phyloP scores from a whole-genome alignment of 2,888 invertebrate species.

The Drosophila hawaiiensis region DNA sequence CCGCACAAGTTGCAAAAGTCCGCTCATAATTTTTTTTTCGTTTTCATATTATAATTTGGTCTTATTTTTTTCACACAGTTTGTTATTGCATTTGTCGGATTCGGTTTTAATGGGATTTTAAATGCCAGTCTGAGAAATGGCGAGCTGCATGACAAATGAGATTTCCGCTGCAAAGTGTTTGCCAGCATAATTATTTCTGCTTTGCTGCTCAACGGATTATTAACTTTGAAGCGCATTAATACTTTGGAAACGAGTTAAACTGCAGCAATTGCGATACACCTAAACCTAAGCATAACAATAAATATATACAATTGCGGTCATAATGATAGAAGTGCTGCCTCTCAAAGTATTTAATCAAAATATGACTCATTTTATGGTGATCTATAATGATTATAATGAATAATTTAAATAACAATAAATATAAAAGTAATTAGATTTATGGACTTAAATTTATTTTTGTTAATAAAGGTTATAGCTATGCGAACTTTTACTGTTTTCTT shows the following conservation, averaged over 20 bases:
- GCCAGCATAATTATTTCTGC: slow-evolving; percentile 27
- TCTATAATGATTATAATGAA: no score
- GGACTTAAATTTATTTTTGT: neutral
- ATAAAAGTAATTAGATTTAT: neutral
- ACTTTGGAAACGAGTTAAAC: slow-evolving; percentile 44
- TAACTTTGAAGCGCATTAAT: slow-evolving; percentile 67
- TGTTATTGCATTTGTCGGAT: slow-evolving; percentile 65
- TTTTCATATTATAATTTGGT: slow-evolving; percentile 28
- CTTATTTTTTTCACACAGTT: slow-evolving; percentile 25
- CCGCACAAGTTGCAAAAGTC: slow-evolving; percentile 46
- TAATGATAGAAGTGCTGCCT: no score
- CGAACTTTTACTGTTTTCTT: neutral
- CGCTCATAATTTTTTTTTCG: slow-evolving; percentile 24
- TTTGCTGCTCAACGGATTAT: slow-evolving; percentile 43
- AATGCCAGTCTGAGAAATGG: slow-evolving; percentile 78
- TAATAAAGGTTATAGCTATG: neutral
- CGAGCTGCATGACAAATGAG: slow-evolving; percentile 77
- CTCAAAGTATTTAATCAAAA: neutral
- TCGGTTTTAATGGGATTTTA: slow-evolving; percentile 82
- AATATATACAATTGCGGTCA: neutral
- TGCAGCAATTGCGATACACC: slow-evolving; percentile 35
- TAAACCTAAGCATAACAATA: neutral
- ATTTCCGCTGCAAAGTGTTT: slow-evolving; percentile 68
- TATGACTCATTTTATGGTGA: neutral
- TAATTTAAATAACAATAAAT: no score